phyloP scores from a whole-genome alignment of 2,888 invertebrate species.

The Zygogramma bicolorata region DNA sequence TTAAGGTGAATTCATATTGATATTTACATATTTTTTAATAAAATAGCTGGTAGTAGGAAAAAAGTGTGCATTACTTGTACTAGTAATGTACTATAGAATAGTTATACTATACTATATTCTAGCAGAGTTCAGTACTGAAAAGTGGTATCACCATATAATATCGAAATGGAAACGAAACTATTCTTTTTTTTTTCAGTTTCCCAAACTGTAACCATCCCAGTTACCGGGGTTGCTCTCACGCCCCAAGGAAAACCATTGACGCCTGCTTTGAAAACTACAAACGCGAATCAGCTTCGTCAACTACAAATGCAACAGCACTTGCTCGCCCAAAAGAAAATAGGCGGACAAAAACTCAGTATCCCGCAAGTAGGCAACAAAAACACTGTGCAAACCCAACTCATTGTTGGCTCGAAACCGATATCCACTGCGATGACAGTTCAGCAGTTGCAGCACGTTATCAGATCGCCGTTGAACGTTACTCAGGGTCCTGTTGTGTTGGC shows the following conservation, averaged over 20 bases:
- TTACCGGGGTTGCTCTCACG: conserved; percentile 68
- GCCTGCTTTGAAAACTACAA: conserved; percentile 69
- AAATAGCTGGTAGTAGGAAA: too few relatives aligned
- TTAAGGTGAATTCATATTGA: too few relatives aligned
- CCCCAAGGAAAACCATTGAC: conserved; percentile 63
- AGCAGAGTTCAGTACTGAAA: too few relatives aligned
- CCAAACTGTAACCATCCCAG: conserved; percentile 69
- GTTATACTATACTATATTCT: too few relatives aligned
- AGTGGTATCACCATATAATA: too few relatives aligned
- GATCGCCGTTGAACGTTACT: conserved; percentile 67
- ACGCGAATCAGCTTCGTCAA: conserved; percentile 76
- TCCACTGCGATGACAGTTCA: conserved; percentile 78
- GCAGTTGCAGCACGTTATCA: conserved; percentile 78
- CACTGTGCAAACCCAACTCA: conserved; percentile 75
- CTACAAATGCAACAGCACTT: conserved; percentile 73
- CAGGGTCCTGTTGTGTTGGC: conserved; percentile 74
- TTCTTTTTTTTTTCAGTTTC: conserved; percentile 58
- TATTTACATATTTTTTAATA: too few relatives aligned
- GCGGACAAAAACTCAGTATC: conserved; percentile 73
- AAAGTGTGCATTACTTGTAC: too few relatives aligned
- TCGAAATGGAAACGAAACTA: too few relatives aligned
- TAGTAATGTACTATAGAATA: too few relatives aligned
- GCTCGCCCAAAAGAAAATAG: conserved; percentile 70
- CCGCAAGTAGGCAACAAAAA: conserved; percentile 67
- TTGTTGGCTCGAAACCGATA: conserved; percentile 74